Base-by-base conservation (phyloP, 2,888 invertebrate genomes). In the Acrobeloides nanus region DNA sequence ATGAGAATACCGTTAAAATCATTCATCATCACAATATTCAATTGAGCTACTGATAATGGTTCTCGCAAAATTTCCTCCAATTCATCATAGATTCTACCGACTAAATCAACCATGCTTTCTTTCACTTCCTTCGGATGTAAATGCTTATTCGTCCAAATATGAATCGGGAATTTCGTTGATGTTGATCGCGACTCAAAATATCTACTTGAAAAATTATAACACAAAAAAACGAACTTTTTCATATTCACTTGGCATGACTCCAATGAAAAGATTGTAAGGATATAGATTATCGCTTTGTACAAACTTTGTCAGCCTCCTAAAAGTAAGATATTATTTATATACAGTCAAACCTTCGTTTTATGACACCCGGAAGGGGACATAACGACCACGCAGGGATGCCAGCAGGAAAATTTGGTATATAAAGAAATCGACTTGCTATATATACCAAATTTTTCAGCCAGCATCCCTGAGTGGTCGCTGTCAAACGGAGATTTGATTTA, bases 241-340 rank as follows among this genome's bases (percentile, higher is more conserved):
- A 31, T 53, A 55, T 29, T 57, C 35, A 8, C 35, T 33, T 7
- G 59, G 59, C 15, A 59, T 41, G 6, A 59, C 39, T 17, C 53
- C 57, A 12, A 59, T 24, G 6, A 52, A 39, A 20, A 59, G 41
- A 49, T 52, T 49, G 38, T 53, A 50, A 4, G 58, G 54, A n/a
- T 48, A 38, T 17, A 55, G 18, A 20, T 57, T 35, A 7, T 45
- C 33, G n/a, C 49, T 54, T 40, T 57, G 55, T 12, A 60, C 53
- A 37, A 57, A 57, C 7, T 59, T 40, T 15, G 59, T 53, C 18
- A 60, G 23, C 15, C 38, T 43, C 57, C 57, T 59, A 23, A n/a
- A n/a, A n/a, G n/a, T n/a, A n/a, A n/a, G n/a, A n/a, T n/a, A n/a
- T n/a, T n/a, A n/a, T n/a, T n/a, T n/a, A n/a, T n/a, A n/a, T n/a